Percentiles rank a stretch among this genome's conserved stretches.
Conservation (phyloP, 2,797 vertebrate species). For the Anguilla obscura region DNA sequence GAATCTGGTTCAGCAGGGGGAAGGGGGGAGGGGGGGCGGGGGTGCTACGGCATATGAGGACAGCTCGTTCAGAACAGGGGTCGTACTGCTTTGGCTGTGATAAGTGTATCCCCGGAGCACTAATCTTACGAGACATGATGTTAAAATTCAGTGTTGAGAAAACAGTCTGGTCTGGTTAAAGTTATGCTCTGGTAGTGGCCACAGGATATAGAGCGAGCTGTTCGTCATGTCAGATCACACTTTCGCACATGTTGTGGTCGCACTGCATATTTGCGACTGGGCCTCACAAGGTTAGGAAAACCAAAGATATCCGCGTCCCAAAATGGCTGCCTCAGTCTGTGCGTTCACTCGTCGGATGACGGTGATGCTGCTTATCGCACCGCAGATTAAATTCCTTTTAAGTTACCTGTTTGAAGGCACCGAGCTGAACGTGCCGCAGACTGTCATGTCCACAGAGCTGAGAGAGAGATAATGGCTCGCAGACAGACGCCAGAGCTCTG, state of each 20-base stretch:
- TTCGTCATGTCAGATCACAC: background rate
- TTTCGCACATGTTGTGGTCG: conserved; percentile 9
- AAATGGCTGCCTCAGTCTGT: background rate
- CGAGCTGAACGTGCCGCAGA: background rate
- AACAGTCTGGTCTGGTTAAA: conserved; percentile 17
- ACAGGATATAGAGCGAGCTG: conserved; percentile 1
- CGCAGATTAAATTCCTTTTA: background rate
- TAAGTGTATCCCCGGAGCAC: background rate
- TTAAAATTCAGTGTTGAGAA: background rate
- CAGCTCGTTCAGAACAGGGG: conserved; percentile 1
- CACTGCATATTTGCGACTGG: background rate
- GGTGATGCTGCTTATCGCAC: background rate
- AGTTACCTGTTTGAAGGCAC: background rate
- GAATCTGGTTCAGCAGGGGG: background rate
- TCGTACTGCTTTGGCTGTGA: background rate
- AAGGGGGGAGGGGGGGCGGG: background rate
- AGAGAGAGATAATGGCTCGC: conserved; percentile 37
- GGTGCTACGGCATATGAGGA: background rate
- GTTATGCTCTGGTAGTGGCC: background rate
- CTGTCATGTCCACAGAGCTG: conserved; percentile 15
- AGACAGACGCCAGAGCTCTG: conserved; percentile 45
- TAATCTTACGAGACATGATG: background rate
- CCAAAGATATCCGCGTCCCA: background rate
- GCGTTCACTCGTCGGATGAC: background rate
- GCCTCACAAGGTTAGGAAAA: background rate